Evolutionary conservation across 1,140 invertebrate genomes (phyloP).

Genomic region (Coptotermes formosanus): DNA sequence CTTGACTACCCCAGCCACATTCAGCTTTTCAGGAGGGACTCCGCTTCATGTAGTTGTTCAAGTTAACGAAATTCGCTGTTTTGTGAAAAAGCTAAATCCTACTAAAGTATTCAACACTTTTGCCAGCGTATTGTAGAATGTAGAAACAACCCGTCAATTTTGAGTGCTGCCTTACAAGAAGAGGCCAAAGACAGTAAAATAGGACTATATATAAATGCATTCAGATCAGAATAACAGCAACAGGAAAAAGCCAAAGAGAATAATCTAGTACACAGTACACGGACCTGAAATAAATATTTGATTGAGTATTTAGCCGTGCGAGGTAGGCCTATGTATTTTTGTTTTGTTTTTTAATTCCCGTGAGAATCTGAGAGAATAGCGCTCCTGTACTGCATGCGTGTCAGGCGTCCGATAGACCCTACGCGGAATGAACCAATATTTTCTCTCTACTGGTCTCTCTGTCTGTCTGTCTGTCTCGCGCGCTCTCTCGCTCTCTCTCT

Average conservation of each 20-base stretch:
- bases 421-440: neutral
- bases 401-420: neutral
- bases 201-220: neutral
- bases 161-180: neutral
- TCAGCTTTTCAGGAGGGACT: no score
- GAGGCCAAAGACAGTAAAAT: neutral
- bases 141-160: neutral
- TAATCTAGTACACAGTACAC: neutral
- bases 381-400: neutral
- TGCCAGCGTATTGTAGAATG: neutral
- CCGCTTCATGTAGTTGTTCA: no score
- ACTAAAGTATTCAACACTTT: no score
- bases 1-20: no score
- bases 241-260: neutral
- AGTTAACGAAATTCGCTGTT: no score
- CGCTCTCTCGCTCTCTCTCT: no score
- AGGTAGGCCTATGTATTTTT: neutral
- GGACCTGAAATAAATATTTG: neutral
- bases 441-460: no score
- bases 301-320: conserved; percentile 5
- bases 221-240: neutral
- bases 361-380: neutral
- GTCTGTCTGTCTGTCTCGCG: no score
- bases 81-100: no score
- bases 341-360: neutral